Base-by-base conservation (phyloP, 1,140 invertebrate species). In the Drosophila erecta region DNA sequence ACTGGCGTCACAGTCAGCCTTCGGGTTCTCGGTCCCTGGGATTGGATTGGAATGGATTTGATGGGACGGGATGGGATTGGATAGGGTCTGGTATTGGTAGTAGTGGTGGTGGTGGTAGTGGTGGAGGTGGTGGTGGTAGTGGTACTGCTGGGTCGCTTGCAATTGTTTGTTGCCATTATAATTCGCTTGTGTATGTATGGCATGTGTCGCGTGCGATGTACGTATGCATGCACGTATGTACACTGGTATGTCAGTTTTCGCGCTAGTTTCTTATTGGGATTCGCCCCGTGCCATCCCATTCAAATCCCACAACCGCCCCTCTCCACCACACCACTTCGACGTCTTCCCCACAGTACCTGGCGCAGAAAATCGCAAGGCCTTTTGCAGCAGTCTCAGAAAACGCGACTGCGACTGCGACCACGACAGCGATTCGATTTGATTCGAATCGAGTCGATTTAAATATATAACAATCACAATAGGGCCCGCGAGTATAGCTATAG, bases 1-100 rank as follows among this genome's bases (percentile, higher is more conserved):
- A 69, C 57, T 81, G 75, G 79, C 83, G 83, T 86, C 83, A 86
- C 84, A 79, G 66, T 73, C 59, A 89, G 76, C 83, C 83, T 86
- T 86, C 81, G 56, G 51, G 49, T 54, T 30, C 60, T 67, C 37
- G 46, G 44, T 62, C 54, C n/a, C 50, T 80, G 75, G 51, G 58
- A 56, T 35, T 35, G 56, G 22, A 22, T 59, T 17, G 47, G n/a
- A 8, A 30, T 65, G 47, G 14, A 47, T 47, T 17, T 24, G 24
- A 8, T 47, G 47, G n/a, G 3, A 30, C 62, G 47, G 14, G 4
- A 24, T 24, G 24, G 24, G 24, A 47, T 47, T 17, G 47, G 24
- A 8, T 47, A 8, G 22, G 11, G 35, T 22, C 27, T 43, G 55
- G 11, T 44, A 15, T 24, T 30, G 62, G 62, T 53, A 47, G 20